phyloP scores from a whole-genome alignment of 2,797 vertebrate species.

The Hemibagrus guttatus region DNA sequence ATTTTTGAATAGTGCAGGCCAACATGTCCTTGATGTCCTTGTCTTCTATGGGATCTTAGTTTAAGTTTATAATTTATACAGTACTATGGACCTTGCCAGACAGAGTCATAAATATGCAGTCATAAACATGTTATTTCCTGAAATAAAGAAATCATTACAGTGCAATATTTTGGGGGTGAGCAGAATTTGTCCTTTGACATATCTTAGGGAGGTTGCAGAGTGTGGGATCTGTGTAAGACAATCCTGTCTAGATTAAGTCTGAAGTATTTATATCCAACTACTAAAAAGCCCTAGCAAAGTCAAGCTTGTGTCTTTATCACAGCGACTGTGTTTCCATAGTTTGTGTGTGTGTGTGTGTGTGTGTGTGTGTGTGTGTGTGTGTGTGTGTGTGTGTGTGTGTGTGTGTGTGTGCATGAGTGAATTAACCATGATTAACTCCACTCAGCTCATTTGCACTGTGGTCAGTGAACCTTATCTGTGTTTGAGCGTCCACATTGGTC shows the following conservation, averaged over 20 bases:
- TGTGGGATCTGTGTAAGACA: neutral
- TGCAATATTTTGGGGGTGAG: neutral
- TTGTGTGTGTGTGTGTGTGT: neutral
- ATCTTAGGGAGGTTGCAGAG: neutral
- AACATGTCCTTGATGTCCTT: constrained; percentile 44
- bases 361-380: neutral
- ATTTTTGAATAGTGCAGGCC: constrained; percentile 9
- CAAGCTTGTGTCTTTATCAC: neutral
- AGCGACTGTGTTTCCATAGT: constrained; percentile 18
- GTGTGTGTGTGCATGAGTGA: neutral
- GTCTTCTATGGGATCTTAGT: constrained; percentile 44
- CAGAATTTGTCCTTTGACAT: constrained; percentile 6
- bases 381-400: neutral
- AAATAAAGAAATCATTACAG: neutral
- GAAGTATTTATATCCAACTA: constrained; percentile 11
- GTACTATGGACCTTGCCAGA: neutral
- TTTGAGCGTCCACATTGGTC: constrained; percentile 61
- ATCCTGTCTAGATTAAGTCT: neutral
- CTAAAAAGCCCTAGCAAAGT: neutral
- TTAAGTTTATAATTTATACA: constrained; percentile 62
- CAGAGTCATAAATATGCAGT: neutral
- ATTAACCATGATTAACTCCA: constrained; percentile 10
- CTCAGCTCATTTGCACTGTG: constrained; percentile 14
- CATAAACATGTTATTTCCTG: neutral
- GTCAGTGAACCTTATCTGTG: constrained; percentile 51